A percentile compares a stretch with the other conserved stretches of the same genome.
Evolutionary conservation across 1,140 invertebrate species (phyloP).

Genomic region (Anthonomus grandis): DNA sequence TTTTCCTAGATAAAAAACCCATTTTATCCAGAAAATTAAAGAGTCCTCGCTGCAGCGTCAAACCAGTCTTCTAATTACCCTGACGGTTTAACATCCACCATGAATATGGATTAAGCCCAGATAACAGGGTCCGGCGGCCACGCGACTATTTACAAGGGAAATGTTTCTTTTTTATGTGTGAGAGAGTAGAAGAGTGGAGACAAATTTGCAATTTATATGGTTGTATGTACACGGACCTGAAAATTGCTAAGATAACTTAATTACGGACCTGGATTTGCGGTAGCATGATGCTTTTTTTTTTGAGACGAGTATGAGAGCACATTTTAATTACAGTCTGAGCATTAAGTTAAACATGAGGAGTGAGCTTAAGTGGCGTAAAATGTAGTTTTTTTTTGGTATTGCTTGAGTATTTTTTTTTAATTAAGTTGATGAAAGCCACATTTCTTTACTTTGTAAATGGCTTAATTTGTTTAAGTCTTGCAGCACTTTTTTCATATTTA

Average conservation of each 20-base stretch:
- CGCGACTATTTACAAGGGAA: conserved; percentile 19
- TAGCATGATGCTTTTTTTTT: no score
- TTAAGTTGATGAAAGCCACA: no score
- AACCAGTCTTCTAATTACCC: conserved; percentile 18
- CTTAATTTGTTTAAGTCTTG: no score
- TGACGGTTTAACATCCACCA: conserved; percentile 14
- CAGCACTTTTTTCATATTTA: no score
- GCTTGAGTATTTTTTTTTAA: no score
- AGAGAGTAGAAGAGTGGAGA: not conserved
- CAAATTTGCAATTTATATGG: conserved; percentile 20
- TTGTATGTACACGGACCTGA: conserved; percentile 1
- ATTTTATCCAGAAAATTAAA: conserved; percentile 18
- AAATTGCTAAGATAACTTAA: conserved; percentile 10
- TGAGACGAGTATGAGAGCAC: no score
- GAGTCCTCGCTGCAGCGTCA: conserved; percentile 14
- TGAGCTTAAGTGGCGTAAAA: no score
- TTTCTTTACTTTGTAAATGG: no score
- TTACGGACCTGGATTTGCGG: conserved; percentile 6
- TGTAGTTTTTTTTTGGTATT: no score
- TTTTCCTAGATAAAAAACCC: conserved; percentile 6
- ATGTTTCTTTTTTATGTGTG: conserved; percentile 7
- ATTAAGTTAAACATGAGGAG: no score
- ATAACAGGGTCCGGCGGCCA: conserved; percentile 18
- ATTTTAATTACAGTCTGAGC: no score
- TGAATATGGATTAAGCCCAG: conserved; percentile 22